Percentiles rank a stretch among this genome's conserved stretches.
These are phyloP conservation scores for Actinernus sp. DNA, from an alignment of 92 coral and sea anemone species.

Conservation along the genomic window DNA sequence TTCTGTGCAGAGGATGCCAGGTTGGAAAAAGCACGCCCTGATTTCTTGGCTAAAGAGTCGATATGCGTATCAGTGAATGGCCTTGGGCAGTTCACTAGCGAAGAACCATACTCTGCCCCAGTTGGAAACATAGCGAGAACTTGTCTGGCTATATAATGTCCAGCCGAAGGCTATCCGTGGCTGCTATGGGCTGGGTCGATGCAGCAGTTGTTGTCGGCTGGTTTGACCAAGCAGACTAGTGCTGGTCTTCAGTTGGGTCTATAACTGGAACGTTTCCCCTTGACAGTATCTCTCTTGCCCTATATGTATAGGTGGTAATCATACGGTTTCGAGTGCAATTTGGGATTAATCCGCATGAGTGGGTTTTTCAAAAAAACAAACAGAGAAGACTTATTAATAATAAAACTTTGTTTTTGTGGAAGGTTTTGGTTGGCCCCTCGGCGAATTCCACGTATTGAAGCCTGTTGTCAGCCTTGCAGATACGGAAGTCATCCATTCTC, in stretches of 20 bases:
- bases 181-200: not conserved
- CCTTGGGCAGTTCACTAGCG: not conserved
- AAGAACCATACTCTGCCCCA: not conserved
- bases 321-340: too few species aligned
- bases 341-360: too few species aligned
- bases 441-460: too few species aligned
- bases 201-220: not conserved
- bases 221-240: not conserved
- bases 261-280: not conserved
- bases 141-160: not conserved
- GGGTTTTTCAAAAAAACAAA: too few species aligned
- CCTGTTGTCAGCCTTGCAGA: too few species aligned
- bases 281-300: not conserved
- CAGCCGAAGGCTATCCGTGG: not conserved
- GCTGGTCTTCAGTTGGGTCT: not conserved
- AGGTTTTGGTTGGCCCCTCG: too few species aligned
- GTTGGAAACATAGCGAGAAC: not conserved
- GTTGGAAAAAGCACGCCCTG: not conserved
- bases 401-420: too few species aligned
- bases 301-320: too few species aligned
- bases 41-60: not conserved
- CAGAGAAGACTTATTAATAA: too few species aligned
- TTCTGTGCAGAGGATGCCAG: not conserved
- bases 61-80: not conserved
- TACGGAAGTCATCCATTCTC: too few species aligned